Percentiles rank a stretch among this genome's conserved stretches.
Evolutionary conservation across 2,888 invertebrate genomes (phyloP).

Genomic region (Metacarcinus magister): DNA sequence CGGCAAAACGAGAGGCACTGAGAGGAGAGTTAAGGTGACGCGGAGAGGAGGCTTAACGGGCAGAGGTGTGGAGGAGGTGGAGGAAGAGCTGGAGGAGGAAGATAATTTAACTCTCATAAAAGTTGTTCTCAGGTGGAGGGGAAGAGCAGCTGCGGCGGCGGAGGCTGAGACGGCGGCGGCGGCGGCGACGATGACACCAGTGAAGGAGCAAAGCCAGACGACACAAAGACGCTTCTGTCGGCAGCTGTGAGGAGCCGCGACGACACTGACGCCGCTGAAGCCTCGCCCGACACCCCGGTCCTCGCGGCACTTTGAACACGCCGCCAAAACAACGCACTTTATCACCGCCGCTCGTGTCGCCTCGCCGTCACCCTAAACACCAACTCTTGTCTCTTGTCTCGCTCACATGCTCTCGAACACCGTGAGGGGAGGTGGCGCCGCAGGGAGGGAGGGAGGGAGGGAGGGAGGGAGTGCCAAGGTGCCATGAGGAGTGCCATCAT

Average conservation of each 20-base stretch:
- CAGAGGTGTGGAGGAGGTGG: background rate
- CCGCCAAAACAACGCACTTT: conserved; percentile 30
- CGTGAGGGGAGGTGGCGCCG: background rate
- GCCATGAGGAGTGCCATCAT: background rate
- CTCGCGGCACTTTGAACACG: conserved; percentile 1
- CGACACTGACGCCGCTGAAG: background rate
- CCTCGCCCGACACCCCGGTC: background rate
- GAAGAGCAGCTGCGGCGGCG: background rate
- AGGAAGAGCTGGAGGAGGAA: background rate
- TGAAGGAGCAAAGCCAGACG: background rate
- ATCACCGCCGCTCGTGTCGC: conserved; percentile 2
- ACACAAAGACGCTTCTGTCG: conserved; percentile 31
- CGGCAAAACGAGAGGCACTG: conserved; percentile 8
- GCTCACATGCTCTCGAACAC: too few relatives aligned
- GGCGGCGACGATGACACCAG: background rate
- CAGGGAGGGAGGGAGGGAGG: background rate
- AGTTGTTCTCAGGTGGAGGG: background rate
- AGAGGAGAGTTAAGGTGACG: background rate
- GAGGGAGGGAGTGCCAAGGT: background rate
- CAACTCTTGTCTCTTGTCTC: background rate
- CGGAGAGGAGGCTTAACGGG: conserved; percentile 8
- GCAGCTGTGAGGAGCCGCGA: conserved; percentile 32
- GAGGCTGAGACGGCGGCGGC: background rate
- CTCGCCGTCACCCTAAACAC: background rate
- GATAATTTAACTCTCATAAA: background rate